Evolutionary conservation across 2,797 vertebrate species (phyloP).

Genomic region (Smutsia temminckii): DNA sequence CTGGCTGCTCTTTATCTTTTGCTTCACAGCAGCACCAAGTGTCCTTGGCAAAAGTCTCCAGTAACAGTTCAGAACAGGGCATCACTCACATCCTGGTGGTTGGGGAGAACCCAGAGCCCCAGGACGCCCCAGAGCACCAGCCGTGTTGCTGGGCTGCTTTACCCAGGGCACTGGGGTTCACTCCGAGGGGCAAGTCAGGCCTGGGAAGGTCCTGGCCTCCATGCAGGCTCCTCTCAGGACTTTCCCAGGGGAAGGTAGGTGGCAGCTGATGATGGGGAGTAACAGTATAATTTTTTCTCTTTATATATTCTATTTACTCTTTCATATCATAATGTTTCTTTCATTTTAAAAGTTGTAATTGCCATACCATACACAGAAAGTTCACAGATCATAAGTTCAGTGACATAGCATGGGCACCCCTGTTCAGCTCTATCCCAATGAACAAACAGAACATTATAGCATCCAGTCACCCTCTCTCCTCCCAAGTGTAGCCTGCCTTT

Average conservation of each 20-base stretch:
- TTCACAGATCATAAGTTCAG: not conserved
- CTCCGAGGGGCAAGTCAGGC: not conserved
- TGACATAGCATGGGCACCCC: not conserved
- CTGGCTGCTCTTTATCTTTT: not conserved
- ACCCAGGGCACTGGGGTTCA: not conserved
- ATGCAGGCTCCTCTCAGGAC: not conserved
- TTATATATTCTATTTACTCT: not conserved
- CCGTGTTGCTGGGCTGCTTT: not conserved
- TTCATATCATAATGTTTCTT: not conserved
- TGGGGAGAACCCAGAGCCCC: not conserved
- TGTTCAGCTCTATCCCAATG: fast-evolving
- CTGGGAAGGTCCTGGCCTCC: not conserved
- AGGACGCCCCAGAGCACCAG: not conserved
- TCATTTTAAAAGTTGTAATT: not conserved
- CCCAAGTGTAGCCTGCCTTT: not conserved
- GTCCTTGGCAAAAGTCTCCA: not conserved
- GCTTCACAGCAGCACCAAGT: not conserved
- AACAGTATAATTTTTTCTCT: not conserved
- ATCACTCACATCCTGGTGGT: not conserved
- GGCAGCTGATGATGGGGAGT: not conserved
- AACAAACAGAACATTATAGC: not conserved
- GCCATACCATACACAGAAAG: not conserved
- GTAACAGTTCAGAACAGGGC: not conserved
- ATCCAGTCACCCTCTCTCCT: not conserved
- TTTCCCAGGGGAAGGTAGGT: not conserved